Conservation (phyloP, 2,888 invertebrate species). For the Sphaerophoria rueppellii region DNA sequence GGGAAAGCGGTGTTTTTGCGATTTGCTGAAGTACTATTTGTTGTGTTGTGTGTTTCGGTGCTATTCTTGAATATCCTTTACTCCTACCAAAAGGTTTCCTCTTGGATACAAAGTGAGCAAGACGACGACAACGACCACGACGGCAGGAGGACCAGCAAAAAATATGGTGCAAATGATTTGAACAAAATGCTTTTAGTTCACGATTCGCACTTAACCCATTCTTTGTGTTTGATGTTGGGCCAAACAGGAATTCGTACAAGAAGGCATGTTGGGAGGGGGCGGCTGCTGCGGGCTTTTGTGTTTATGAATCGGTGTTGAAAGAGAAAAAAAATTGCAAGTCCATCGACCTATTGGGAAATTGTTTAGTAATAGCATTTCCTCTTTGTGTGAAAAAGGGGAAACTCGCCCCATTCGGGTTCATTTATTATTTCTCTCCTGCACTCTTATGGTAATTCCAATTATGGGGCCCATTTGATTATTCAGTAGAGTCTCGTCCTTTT, state of each 20-base stretch:
- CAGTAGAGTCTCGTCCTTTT: neutral
- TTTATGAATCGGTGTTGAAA: slow-evolving; percentile 10
- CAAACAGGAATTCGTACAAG: neutral
- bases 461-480: neutral
- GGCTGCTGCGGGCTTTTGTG: too few species aligned
- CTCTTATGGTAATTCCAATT: slow-evolving; percentile 8
- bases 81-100: slow-evolving; percentile 2
- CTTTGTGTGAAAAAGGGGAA: slow-evolving; percentile 34
- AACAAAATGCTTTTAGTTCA: slow-evolving; percentile 49
- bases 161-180: slow-evolving; percentile 21
- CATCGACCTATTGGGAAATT: slow-evolving; percentile 67
- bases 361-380: slow-evolving; percentile 70
- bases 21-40: neutral
- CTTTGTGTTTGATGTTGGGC: neutral
- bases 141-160: neutral
- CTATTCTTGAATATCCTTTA: slow-evolving; percentile 64
- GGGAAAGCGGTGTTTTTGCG: neutral
- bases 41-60: slow-evolving; percentile 10
- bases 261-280: too few species aligned
- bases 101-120: slow-evolving; percentile 18
- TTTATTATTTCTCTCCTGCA: slow-evolving; percentile 8
- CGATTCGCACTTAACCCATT: slow-evolving; percentile 63
- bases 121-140: slow-evolving; percentile 7
- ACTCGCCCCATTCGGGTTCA: neutral
- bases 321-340: slow-evolving; percentile 28